Percentiles rank a stretch among this genome's conserved stretches.
Conservation (phyloP, 2,113 vertebrate species). For the Clinocottus analis region DNA sequence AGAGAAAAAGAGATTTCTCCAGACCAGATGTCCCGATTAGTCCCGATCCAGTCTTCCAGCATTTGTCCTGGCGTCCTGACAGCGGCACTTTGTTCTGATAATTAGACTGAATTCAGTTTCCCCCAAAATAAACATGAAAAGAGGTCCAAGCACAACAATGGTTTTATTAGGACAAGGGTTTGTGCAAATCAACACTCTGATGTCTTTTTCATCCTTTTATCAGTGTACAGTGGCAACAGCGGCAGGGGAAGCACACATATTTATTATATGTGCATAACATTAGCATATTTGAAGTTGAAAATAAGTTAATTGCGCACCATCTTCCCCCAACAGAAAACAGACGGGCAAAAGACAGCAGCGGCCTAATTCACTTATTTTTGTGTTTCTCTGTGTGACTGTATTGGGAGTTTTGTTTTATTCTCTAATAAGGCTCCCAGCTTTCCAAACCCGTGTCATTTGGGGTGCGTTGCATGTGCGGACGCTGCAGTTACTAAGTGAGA, state of each 20-base stretch:
- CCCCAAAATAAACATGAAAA: slow-evolving; percentile 46
- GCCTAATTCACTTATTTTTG: not conserved
- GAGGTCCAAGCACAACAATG: slow-evolving; percentile 7
- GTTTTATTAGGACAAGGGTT: not conserved
- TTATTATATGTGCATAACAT: not conserved
- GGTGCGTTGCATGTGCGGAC: not conserved
- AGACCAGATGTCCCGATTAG: slow-evolving; percentile 67
- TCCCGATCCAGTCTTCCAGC: slow-evolving; percentile 49
- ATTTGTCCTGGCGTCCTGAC: slow-evolving; percentile 64
- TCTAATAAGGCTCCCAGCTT: not conserved
- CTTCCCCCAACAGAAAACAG: not conserved
- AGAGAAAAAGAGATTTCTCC: no score
- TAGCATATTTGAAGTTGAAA: not conserved
- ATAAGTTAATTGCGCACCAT: not conserved
- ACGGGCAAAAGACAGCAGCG: not conserved
- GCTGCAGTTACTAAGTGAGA: not conserved
- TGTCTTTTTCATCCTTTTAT: not conserved
- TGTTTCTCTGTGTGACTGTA: no score
- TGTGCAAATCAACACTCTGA: not conserved
- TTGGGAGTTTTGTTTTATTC: not conserved
- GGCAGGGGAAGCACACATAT: not conserved
- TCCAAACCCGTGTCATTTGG: not conserved
- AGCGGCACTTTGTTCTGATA: slow-evolving; percentile 58
- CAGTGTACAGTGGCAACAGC: not conserved
- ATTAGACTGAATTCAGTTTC: slow-evolving; percentile 30